These are phyloP conservation scores for Andinoacara biseriatus DNA, from an alignment of 2,113 vertebrate species.

Conservation along the genomic window DNA sequence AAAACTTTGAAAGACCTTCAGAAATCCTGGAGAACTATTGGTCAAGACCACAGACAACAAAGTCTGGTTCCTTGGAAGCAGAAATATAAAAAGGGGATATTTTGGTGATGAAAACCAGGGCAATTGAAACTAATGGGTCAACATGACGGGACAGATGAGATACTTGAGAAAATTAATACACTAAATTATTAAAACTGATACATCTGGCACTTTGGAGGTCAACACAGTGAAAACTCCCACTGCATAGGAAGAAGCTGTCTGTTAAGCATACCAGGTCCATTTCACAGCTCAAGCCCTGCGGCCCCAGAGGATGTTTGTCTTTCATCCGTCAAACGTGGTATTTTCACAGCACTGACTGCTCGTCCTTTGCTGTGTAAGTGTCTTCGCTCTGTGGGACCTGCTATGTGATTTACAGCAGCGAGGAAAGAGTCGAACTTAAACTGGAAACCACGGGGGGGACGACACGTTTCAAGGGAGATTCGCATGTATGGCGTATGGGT, in stretches of 20 bases:
- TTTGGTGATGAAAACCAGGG: neutral
- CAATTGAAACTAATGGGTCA: neutral
- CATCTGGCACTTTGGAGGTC: neutral
- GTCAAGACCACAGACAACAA: neutral
- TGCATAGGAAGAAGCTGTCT: conserved; percentile 15
- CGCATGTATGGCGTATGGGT: neutral
- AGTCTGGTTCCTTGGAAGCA: neutral
- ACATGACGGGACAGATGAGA: neutral
- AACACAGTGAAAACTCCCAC: neutral
- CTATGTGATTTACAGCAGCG: conserved; percentile 58
- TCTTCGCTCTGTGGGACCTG: conserved; percentile 3
- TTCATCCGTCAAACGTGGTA: conserved; percentile 51
- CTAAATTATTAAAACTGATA: neutral
- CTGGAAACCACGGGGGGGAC: conserved; percentile 34
- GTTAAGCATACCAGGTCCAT: conserved; percentile 33
- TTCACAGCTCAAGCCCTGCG: conserved; percentile 38
- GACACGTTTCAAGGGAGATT: conserved; percentile 38
- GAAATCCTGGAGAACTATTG: neutral
- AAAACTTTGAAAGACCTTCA: neutral
- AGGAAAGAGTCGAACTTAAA: conserved; percentile 51
- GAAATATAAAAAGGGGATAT: neutral
- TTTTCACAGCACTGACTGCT: conserved; percentile 37
- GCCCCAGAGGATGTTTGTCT: conserved; percentile 57
- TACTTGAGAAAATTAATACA: neutral
- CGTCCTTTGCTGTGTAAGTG: conserved; percentile 24